phyloP scores from a whole-genome alignment of 2,888 invertebrate genomes.

The Pyrocoelia pectoralis region DNA sequence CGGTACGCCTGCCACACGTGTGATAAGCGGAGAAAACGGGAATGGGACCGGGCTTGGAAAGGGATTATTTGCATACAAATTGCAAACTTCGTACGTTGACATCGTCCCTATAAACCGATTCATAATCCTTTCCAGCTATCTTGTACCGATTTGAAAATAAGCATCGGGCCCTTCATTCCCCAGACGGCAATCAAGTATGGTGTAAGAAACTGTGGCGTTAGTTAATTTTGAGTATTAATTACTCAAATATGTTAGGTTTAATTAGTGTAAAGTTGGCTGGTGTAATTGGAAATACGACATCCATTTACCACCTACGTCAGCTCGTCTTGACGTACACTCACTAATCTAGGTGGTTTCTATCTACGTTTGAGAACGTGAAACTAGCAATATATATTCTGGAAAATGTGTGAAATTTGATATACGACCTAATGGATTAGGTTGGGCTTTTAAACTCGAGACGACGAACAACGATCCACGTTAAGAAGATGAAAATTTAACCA shows the following conservation, averaged over 20 bases:
- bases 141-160: constrained; percentile 18
- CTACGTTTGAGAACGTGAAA: constrained; percentile 28
- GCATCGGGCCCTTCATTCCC: constrained; percentile 9
- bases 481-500: constrained; percentile 29
- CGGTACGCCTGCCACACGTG: constrained; percentile 34
- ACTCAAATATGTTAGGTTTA: constrained; percentile 39
- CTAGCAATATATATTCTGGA: constrained; percentile 31
- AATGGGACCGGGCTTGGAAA: constrained; percentile 24
- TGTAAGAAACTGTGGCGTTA: constrained; percentile 18
- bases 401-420: constrained; percentile 36
- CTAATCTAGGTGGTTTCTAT: constrained; percentile 34
- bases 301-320: constrained; percentile 39
- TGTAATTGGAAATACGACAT: constrained; percentile 41
- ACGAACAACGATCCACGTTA: constrained; percentile 21
- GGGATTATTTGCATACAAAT: constrained; percentile 38
- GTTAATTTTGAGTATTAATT: constrained; percentile 41
- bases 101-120: constrained; percentile 22
- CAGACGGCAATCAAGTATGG: constrained; percentile 24
- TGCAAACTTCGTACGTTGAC: constrained; percentile 31
- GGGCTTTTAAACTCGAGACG: constrained; percentile 31
- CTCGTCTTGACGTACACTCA: constrained; percentile 31
- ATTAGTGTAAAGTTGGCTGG: constrained; percentile 39
- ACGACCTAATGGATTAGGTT: constrained; percentile 34
- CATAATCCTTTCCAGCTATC: constrained; percentile 25
- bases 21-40: constrained; percentile 31